These are phyloP conservation scores for Caenorhabditis afra DNA, from an alignment of 2,888 invertebrate genomes.

Conservation along the genomic window DNA sequence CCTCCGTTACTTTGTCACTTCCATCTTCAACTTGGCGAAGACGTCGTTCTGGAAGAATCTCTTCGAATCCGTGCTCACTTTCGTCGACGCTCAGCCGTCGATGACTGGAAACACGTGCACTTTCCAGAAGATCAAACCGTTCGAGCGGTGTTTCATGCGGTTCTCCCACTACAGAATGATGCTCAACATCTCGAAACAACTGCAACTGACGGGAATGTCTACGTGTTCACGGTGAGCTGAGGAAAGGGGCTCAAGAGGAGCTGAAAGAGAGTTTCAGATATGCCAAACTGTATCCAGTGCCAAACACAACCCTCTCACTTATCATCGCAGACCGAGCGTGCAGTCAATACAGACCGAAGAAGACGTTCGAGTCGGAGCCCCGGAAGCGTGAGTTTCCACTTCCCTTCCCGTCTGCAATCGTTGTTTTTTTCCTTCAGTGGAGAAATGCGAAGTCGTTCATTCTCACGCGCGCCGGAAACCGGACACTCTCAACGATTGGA, in stretches of 20 bases:
- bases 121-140: constrained; percentile 70
- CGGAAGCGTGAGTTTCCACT: constrained; percentile 53
- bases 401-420: too few species aligned
- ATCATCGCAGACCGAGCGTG: constrained; percentile 64
- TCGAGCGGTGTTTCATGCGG: constrained; percentile 66
- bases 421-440: constrained; percentile 49
- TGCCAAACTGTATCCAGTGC: constrained; percentile 63
- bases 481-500: constrained; percentile 51
- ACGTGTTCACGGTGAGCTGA: constrained; percentile 58
- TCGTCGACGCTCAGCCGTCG: constrained; percentile 59
- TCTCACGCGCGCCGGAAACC: constrained; percentile 48
- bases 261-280: constrained; percentile 50
- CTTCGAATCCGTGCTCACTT: constrained; percentile 27
- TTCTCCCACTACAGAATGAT: constrained; percentile 59
- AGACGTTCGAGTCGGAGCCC: constrained; percentile 50
- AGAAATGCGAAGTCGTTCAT: constrained; percentile 56
- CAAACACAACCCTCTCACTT: constrained; percentile 64
- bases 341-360: constrained; percentile 52
- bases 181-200: constrained; percentile 62
- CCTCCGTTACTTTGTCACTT: constrained; percentile 49
- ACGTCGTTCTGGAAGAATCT: constrained; percentile 53
- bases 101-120: constrained; percentile 66
- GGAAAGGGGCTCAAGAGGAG: background rate
- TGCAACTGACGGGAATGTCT: constrained; percentile 61
- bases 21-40: constrained; percentile 50